Base-by-base conservation (phyloP, 92 coral and sea anemone genomes). In the Hydrozoanthus gracilis region DNA sequence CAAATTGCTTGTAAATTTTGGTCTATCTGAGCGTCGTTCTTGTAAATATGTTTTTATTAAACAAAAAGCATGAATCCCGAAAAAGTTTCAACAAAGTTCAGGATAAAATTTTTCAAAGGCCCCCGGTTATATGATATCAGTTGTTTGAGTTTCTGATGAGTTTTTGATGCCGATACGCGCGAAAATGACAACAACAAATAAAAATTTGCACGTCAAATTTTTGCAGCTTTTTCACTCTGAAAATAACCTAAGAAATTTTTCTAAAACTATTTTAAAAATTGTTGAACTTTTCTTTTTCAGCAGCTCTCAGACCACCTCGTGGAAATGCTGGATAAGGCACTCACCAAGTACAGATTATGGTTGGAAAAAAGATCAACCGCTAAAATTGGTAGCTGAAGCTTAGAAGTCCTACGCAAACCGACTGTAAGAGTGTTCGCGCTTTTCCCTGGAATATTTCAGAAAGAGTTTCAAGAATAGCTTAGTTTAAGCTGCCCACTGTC, bases 271-370 rank as follows among this genome's bases (percentile, higher is more conserved):
- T 11, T 15, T 61, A 8, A 1, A 3, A 61, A 4, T 61, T 8
- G 2, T 10, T 35, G 7, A 15, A 44, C 4, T 71, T 7, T 15
- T 56, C 8, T 7, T 12, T 14, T 9, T 64, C 87, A 84, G 27
- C 88, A 96, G 99, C 84, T 92, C 48, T 93, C 94, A 18, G 92
- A 93, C 60, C 99, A 96, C 78, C 91, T 96, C 4, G 79, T 69
- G 50, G 93, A 94, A 83, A 93, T 96, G 99, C 83, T 96, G 44
- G 96, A 94, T 27, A 82, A 93, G n/a, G 99, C 99, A 4, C 79
- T 93, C 3, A 79, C 91, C 15, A 96, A 96, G 79, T 96, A 91
- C 91, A 88, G 92, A 58, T 67, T 95, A 14, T 95, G 98, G 95
- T 92, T 91, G 65, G 96, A 92, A 69, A 94, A 93, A 76, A 86